phyloP scores from a whole-genome alignment of 1,140 invertebrate species.

The Eumeta japonica region DNA sequence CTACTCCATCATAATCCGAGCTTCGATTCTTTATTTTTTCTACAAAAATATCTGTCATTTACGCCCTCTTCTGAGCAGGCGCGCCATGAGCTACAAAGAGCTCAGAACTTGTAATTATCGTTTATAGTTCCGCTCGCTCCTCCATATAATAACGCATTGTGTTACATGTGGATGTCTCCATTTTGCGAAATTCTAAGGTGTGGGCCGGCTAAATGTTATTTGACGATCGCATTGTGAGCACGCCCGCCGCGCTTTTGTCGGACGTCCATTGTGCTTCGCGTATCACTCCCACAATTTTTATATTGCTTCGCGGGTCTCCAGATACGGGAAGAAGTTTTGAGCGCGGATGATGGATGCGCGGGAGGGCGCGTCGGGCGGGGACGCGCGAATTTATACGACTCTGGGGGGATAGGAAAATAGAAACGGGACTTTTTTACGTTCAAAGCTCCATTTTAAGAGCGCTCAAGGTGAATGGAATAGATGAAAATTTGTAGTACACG shows the following conservation, averaged over 20 bases:
- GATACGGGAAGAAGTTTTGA: slow-evolving; percentile 31
- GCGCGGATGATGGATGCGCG: slow-evolving; percentile 44
- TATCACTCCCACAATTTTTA: slow-evolving; percentile 55
- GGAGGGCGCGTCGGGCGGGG: slow-evolving; percentile 18
- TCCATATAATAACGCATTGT: slow-evolving; percentile 43
- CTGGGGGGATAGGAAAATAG: slow-evolving; percentile 20
- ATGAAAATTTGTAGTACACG: too few relatives aligned
- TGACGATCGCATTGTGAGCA: slow-evolving; percentile 49
- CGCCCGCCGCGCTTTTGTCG: slow-evolving; percentile 42
- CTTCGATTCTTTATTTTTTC: too few relatives aligned
- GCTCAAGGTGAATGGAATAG: too few relatives aligned
- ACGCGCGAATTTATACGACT: slow-evolving; percentile 46
- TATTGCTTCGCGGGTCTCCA: slow-evolving; percentile 39
- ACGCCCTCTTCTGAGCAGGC: too few relatives aligned
- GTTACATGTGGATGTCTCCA: slow-evolving; percentile 39
- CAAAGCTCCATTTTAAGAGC: too few relatives aligned
- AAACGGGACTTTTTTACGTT: background rate
- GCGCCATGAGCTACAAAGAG: slow-evolving; percentile 24
- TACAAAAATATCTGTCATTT: too few relatives aligned
- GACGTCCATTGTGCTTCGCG: slow-evolving; percentile 25
- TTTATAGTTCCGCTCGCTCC: slow-evolving; percentile 37
- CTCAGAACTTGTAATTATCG: slow-evolving; percentile 52
- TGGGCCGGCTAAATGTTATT: slow-evolving; percentile 55
- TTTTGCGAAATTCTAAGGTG: slow-evolving; percentile 56
- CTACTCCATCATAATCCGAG: too few relatives aligned